phyloP scores from a whole-genome alignment of 1,140 invertebrate genomes.

The Drosophila saltans region DNA sequence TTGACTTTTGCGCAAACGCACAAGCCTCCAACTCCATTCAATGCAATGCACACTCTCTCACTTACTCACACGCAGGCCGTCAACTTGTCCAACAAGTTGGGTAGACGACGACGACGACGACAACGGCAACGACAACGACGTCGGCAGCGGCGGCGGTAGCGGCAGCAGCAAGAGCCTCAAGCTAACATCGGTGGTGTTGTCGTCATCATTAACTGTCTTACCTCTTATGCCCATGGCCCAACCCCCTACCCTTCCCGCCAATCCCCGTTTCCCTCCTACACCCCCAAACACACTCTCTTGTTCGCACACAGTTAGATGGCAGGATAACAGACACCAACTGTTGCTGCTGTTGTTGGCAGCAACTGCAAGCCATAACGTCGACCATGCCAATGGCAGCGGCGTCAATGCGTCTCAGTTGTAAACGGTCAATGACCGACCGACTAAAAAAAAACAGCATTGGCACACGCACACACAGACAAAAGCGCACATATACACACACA shows the following conservation, averaged over 20 bases:
- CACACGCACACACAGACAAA: slow-evolving; percentile 32
- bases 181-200: slow-evolving; percentile 53
- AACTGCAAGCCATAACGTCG: slow-evolving; percentile 33
- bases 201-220: slow-evolving; percentile 52
- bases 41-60: slow-evolving; percentile 64
- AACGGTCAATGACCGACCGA: slow-evolving; percentile 83
- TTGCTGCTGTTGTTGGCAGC: slow-evolving; percentile 21
- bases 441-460: slow-evolving; percentile 67
- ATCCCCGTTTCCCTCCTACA: background rate
- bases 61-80: slow-evolving; percentile 73
- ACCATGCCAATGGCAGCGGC: slow-evolving; percentile 74
- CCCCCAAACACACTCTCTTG: slow-evolving; percentile 39
- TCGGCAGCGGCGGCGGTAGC: slow-evolving; percentile 25
- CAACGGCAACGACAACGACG: slow-evolving; percentile 28
- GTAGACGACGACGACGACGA: slow-evolving; percentile 55
- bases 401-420: slow-evolving; percentile 76
- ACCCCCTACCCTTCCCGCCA: slow-evolving; percentile 19
- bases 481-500: slow-evolving; percentile 16
- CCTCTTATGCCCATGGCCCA: slow-evolving; percentile 15
- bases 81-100: slow-evolving; percentile 80
- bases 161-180: slow-evolving; percentile 30
- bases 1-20: slow-evolving; percentile 80
- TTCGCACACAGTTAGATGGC: slow-evolving; percentile 45
- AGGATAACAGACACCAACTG: slow-evolving; percentile 50
- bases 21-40: slow-evolving; percentile 76